Percentiles rank a stretch among this genome's conserved stretches.
Conservation (phyloP, 2,888 invertebrate species). For the Tiphia femorata region DNA sequence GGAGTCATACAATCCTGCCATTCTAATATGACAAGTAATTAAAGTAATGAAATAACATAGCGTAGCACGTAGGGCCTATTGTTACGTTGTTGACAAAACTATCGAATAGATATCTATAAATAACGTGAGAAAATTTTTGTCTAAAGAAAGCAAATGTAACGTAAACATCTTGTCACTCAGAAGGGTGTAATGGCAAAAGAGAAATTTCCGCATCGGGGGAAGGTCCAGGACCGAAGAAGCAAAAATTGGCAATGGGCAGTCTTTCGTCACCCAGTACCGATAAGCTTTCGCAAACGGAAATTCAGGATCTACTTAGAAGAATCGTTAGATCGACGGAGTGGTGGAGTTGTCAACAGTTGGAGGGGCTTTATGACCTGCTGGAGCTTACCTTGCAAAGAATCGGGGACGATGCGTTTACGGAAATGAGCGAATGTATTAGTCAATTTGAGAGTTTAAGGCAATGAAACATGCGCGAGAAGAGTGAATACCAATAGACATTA, state of each 20-base stretch:
- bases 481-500: constrained; percentile 14
- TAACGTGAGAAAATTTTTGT: neutral
- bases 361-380: constrained; percentile 48
- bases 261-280: constrained; percentile 28
- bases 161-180: neutral
- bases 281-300: constrained; percentile 44
- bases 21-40: constrained; percentile 43
- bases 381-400: constrained; percentile 44
- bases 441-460: constrained; percentile 38
- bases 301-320: constrained; percentile 50
- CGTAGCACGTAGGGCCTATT: too few relatives aligned
- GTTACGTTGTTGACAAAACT: too few relatives aligned
- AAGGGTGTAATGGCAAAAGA: constrained; percentile 50
- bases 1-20: constrained; percentile 41
- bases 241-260: constrained; percentile 33
- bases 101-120: constrained; percentile 17
- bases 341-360: constrained; percentile 57
- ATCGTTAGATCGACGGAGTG: constrained; percentile 48
- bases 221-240: constrained; percentile 47
- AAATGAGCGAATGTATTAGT: constrained; percentile 41
- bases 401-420: constrained; percentile 32
- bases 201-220: constrained; percentile 51
- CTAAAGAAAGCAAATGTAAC: neutral
- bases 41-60: neutral
- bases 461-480: constrained; percentile 4